Base-by-base conservation (phyloP, 2,113 vertebrate species). In the Genyomyrus donnyi region DNA sequence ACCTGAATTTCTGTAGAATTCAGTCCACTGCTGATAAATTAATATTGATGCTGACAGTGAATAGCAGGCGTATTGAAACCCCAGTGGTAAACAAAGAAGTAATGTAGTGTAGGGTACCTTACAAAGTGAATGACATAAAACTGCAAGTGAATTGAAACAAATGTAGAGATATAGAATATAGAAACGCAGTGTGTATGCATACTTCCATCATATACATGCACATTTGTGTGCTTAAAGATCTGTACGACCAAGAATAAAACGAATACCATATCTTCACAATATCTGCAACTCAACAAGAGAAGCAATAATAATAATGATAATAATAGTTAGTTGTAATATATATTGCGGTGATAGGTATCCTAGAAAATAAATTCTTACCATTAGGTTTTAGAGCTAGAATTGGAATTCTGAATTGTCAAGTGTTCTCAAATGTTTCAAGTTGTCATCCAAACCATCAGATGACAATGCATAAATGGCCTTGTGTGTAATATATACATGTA, bases 31-130 rank as follows among this genome's bases (percentile, higher is more conserved):
- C 56, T 88, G 10, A n/a, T 62, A 88, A 46, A 88, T 88, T 87
- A 87, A 62, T 42, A 88, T 45, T 62, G 53, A 39, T 88, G 19
- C 42, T 88, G 87, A 46, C 87, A 62, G 87, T 88, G n/a, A 66
- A n/a, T 88, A 62, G 45, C 39, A 62, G 31, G 5, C 31, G 1
- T 56, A 53, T 52, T 52, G 2, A 85, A 77, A 80, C 35, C 35
- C 8, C 83, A 85, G 83, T 85, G 27, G 42, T 48, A 85, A 85
- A 85, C 42, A 52, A 52, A 87, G 48, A 31, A 53, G 52, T 87
- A 53, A 35, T 52, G 31, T 21, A 31, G 49, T 10, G 50, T 35
- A 27, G 48, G 19, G 27, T 87, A 15, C n/a, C 48, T 21, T n/a
- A n/a, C 24, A 50, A 86, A 86, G 17, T 48, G 24, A 49, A 86